Evolutionary conservation across 2,888 invertebrate species (phyloP), one percentile per base, ranked within the genome.

Genomic region (Microctonus brassicae): DNA sequence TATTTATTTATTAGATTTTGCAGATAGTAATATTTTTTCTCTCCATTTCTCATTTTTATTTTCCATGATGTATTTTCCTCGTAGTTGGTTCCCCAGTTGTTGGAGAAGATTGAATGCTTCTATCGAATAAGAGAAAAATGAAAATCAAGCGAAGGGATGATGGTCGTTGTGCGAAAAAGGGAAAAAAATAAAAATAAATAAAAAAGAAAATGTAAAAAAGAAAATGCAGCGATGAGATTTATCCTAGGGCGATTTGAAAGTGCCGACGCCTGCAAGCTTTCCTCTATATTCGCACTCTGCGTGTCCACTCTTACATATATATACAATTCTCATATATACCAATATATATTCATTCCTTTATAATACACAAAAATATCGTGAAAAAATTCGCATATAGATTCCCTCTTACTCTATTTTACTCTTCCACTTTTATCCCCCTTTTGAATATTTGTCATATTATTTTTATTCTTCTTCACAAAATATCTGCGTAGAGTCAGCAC

Each of bases 181-280:
- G 72, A 73, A 60, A 20, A 70, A 75, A 77, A 78, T 61, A 75
- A 55, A 61, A 52, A 65, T 29, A n/a, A 29, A 29, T 29, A 29
- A 29, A 5, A 29, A 29, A 5, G 3, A 29, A 5, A 29, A 64
- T 64, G n/a, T n/a, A n/a, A 72, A 67, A 67, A 68, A 34, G 17
- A 36, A 33, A 62, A 39, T 62, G 24, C 36, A 39, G 26, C 22
- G 29, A 69, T 66, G 73, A 72, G 73, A 76, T 73, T 73, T 72
- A 75, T 75, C 75, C 76, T 73, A 55, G 72, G 77, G 76, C 73
- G 73, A 75, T 70, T 72, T 70, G 65, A 69, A 73, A 70, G 74
- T 69, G 33, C 62, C 63, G 64, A 66, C 68, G 61, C 73, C 61
- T 64, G 66, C 70, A 69, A 70, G 55, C 73, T 65, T 69, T 67